phyloP scores from a whole-genome alignment of 2,888 invertebrate species.

The Zelleria hepariella region DNA sequence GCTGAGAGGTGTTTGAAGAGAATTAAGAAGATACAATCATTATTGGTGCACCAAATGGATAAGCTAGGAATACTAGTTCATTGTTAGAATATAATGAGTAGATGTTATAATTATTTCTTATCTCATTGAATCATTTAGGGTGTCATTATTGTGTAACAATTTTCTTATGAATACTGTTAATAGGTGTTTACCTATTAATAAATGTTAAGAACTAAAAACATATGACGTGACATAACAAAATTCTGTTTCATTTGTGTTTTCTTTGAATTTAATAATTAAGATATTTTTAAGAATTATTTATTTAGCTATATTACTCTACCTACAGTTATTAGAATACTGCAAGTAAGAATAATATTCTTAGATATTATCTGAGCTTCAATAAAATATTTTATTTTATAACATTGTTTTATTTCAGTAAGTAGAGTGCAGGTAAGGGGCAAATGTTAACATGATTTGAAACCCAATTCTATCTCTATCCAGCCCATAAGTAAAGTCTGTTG shows the following conservation, averaged over 20 bases:
- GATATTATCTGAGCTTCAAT: slow-evolving; percentile 68
- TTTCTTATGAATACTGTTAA: not conserved
- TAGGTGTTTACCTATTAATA: not conserved
- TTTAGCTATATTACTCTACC: slow-evolving; percentile 34
- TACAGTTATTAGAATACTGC: slow-evolving; percentile 39
- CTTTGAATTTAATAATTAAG: not conserved
- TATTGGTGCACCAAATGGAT: slow-evolving; percentile 41
- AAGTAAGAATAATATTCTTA: slow-evolving; percentile 42
- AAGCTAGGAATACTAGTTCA: slow-evolving; percentile 6
- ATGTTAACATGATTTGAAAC: no score
- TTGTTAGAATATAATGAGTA: slow-evolving; percentile 8
- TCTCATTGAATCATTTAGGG: not conserved
- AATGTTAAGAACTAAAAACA: not conserved
- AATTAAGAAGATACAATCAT: not conserved
- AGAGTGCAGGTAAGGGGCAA: no score
- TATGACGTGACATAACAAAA: not conserved
- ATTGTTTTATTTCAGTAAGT: slow-evolving; percentile 22
- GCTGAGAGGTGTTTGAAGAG: not conserved
- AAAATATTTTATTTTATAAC: slow-evolving; percentile 63
- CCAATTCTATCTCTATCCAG: no score
- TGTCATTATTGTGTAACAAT: no score
- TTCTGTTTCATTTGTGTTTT: not conserved
- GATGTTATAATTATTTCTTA: not conserved
- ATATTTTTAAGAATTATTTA: slow-evolving; percentile 23
- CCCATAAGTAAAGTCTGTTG: no score